Evolutionary conservation across 2,797 vertebrate genomes (phyloP), one percentile per base, ranked within the genome.

Genomic region (Neopelma chrysocephalum): DNA sequence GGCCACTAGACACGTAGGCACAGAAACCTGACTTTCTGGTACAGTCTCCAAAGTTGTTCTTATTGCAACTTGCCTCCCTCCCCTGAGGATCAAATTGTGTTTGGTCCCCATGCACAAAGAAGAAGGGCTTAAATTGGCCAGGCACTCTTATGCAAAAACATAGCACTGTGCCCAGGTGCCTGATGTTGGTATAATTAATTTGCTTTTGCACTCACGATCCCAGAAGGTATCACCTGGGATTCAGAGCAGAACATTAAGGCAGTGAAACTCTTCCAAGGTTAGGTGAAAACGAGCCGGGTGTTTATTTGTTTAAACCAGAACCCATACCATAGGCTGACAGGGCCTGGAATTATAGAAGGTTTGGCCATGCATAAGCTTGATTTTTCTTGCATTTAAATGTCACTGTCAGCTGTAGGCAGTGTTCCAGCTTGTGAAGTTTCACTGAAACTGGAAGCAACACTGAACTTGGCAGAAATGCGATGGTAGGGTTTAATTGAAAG

Each of bases 351-450:
- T 94, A n/a, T 34, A 83, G 36, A 75, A 58, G 65, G 36, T 72
- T 82, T 96, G 68, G 82, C 71, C 90, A 84, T 27, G 91, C 57
- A 64, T 29, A 50, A 94, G 61, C 88, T 90, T 73, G 83, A 82
- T 93, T 93, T 85, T 96, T 88, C 93, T 94, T 88, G 34, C 86
- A 85, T 96, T 92, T 96, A 91, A 95, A 94, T 95, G 82, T 92
- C 94, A 77, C 92, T 96, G 96, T 93, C 93, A 95, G 88, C 73
- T 94, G 90, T 68, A 95, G 96, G 95, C 95, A 96, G 61, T 11
- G 77, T 84, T 96, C 94, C 95, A 97, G 90, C 91, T 90, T 77
- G 88, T 7, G 29, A 94, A 96, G 90, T 96, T 97, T 96, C 64
- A 47, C 86, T 92, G 95, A 77, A 92, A 94, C 81, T 77, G 88